phyloP scores from a whole-genome alignment of 1,140 invertebrate genomes.

The Ylistrum balloti region DNA sequence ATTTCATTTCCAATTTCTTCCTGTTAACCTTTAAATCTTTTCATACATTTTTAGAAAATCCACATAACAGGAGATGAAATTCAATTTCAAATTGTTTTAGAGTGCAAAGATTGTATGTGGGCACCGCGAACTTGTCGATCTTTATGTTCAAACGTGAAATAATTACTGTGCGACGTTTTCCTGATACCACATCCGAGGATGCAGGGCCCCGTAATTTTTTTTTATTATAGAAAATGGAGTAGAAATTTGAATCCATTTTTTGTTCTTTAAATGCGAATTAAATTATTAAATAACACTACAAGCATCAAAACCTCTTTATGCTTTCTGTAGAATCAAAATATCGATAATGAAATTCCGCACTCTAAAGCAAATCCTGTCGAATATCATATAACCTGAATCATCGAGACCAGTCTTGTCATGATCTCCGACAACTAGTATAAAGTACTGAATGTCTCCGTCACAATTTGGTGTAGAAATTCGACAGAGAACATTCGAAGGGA shows the following conservation, averaged over 20 bases:
- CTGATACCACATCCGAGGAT: neutral
- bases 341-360: too few relatives aligned
- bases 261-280: too few relatives aligned
- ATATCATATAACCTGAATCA: too few relatives aligned
- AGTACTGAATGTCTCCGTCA: too few relatives aligned
- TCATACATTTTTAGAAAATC: neutral
- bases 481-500: too few relatives aligned
- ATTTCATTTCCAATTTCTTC: neutral
- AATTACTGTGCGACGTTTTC: neutral
- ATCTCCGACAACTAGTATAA: too few relatives aligned
- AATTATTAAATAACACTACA: too few relatives aligned
- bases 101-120: neutral
- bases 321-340: too few relatives aligned
- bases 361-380: too few relatives aligned
- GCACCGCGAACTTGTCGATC: neutral
- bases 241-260: neutral
- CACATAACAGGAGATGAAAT: neutral
- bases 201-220: neutral
- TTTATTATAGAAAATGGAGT: neutral
- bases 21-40: neutral
- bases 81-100: neutral
- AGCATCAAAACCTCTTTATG: too few relatives aligned
- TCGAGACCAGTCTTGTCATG: too few relatives aligned
- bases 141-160: neutral
- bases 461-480: too few relatives aligned